Percentiles rank a stretch among this genome's conserved stretches.
These are phyloP conservation scores for Ammospiza nelsoni DNA, from an alignment of 2,113 vertebrate species.

Conservation along the genomic window DNA sequence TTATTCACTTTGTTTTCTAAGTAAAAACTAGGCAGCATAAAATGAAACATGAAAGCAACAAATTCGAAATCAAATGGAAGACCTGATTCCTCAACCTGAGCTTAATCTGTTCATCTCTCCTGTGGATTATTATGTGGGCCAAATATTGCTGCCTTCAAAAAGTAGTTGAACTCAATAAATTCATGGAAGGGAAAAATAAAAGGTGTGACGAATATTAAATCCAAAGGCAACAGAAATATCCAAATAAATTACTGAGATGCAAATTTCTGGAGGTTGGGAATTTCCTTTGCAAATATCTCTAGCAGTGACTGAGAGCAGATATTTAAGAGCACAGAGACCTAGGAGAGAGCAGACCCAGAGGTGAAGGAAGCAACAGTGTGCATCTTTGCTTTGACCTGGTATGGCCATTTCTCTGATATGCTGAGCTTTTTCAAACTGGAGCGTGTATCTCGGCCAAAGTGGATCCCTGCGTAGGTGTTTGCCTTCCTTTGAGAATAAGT, in stretches of 20 bases:
- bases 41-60: neutral
- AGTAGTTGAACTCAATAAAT: neutral
- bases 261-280: neutral
- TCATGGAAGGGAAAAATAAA: neutral
- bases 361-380: neutral
- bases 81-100: neutral
- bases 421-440: neutral
- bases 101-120: neutral
- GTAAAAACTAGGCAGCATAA: neutral
- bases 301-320: neutral
- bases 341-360: neutral
- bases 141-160: neutral
- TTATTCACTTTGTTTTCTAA: neutral
- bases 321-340: neutral
- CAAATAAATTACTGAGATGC: neutral
- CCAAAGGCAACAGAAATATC: neutral
- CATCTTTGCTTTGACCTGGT: neutral
- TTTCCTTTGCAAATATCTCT: neutral
- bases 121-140: neutral
- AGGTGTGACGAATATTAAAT: neutral
- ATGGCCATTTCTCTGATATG: neutral
- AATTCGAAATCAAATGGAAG: neutral
- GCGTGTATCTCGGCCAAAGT: rapidly evolving
- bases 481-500: neutral
- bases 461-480: neutral